Percentiles rank a stretch among this genome's conserved stretches.
phyloP scores from a whole-genome alignment of 2,797 vertebrate genomes.

The Rhabdomys pumilio region DNA sequence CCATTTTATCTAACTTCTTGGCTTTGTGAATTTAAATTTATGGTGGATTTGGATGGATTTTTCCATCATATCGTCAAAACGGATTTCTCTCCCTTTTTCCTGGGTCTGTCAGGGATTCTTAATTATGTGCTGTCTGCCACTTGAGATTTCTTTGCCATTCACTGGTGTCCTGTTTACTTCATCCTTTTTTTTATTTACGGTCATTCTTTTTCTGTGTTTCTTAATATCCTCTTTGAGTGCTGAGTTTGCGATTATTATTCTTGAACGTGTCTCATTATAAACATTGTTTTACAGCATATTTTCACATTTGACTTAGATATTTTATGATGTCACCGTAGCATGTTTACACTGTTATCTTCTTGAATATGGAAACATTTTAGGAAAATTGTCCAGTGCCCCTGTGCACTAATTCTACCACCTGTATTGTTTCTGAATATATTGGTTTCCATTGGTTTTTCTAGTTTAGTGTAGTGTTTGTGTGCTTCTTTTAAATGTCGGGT shows the following conservation, averaged over 20 bases:
- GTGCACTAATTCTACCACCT: not conserved
- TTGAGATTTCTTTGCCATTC: not conserved
- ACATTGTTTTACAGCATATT: not conserved
- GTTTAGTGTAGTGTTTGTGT: not conserved
- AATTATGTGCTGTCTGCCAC: not conserved
- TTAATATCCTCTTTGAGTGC: not conserved
- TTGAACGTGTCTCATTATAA: not conserved
- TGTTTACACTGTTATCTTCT: constrained; percentile 5
- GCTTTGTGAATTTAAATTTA: constrained; percentile 6
- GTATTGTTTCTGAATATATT: constrained; percentile 16
- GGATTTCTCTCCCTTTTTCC: not conserved
- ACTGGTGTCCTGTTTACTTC: not conserved
- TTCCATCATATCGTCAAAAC: not conserved
- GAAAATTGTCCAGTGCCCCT: not conserved
- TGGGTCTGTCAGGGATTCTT: not conserved
- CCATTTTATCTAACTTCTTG: not conserved
- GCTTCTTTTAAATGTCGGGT: not conserved
- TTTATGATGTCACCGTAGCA: not conserved
- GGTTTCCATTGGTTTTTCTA: constrained; percentile 4
- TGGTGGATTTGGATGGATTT: not conserved
- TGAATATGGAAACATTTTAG: constrained; percentile 25
- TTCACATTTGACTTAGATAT: not conserved
- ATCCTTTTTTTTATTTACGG: not conserved
- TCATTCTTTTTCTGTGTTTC: not conserved
- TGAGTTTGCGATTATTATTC: not conserved